Evolutionary conservation across 2,888 invertebrate genomes (phyloP).

Genomic region (Rhyacophila evoluta): DNA sequence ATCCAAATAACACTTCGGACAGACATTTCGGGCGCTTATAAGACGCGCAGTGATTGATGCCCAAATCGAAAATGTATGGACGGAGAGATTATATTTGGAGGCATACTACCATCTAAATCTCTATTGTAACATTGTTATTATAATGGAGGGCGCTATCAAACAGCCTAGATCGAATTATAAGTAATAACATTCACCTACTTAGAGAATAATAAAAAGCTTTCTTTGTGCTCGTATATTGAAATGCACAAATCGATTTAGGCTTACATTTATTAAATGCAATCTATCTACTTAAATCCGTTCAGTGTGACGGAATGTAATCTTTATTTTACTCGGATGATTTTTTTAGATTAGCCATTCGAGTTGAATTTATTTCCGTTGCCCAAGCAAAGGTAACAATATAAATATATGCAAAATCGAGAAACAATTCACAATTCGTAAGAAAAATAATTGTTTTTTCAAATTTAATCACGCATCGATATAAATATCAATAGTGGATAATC

Average conservation of each 20-base stretch:
- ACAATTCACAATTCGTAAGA: no score
- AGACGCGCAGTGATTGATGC: neutral
- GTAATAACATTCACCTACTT: slow-evolving; percentile 10
- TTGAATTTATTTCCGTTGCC: no score
- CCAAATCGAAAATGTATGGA: neutral
- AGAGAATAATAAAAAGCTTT: slow-evolving; percentile 1
- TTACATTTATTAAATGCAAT: neutral
- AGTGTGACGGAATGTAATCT: no score
- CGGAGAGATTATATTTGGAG: neutral
- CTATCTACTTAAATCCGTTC: no score
- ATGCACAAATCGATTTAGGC: neutral
- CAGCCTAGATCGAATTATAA: neutral
- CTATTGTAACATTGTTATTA: neutral
- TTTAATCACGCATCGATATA: no score
- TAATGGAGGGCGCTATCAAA: neutral
- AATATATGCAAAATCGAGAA: no score
- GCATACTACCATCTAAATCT: neutral
- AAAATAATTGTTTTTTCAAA: no score
- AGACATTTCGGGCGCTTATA: neutral
- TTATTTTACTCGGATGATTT: no score
- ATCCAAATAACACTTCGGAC: neutral
- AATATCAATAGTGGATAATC: no score
- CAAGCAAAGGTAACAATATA: no score
- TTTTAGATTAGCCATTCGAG: no score
- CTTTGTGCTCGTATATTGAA: neutral